A percentile compares a stretch with the other conserved stretches of the same genome.
These are phyloP conservation scores for Cyrtodaria siliqua DNA, from an alignment of 2,888 invertebrate species.

Conservation along the genomic window DNA sequence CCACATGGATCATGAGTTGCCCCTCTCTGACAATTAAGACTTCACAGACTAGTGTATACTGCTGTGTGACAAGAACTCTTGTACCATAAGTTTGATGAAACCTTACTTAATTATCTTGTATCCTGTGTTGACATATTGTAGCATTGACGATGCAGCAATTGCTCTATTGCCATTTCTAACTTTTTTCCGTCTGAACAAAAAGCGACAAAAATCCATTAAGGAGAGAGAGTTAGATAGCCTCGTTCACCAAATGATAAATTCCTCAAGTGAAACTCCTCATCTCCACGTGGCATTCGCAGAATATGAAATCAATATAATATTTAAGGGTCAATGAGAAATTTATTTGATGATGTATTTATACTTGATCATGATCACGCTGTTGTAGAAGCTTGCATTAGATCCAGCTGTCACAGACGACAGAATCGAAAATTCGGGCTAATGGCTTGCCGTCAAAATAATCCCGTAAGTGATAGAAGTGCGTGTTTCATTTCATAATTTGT, in stretches of 20 bases:
- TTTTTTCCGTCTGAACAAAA: too few relatives aligned
- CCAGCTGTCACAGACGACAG: constrained; percentile 43
- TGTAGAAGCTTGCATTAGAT: constrained; percentile 26
- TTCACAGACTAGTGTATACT: too few relatives aligned
- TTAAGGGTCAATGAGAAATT: constrained; percentile 27
- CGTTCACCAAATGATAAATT: constrained; percentile 6
- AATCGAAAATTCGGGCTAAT: constrained; percentile 54
- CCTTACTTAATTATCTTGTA: too few relatives aligned
- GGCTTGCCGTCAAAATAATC: constrained; percentile 59
- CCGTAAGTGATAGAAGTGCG: constrained; percentile 38
- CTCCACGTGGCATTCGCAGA: constrained; percentile 24
- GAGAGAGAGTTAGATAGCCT: too few relatives aligned
- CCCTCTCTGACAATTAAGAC: too few relatives aligned
- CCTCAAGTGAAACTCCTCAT: background rate
- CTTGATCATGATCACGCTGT: constrained; percentile 23
- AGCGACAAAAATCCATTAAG: too few relatives aligned
- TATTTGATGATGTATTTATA: constrained; percentile 60
- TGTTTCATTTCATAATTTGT: constrained; percentile 59
- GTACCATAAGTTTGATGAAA: too few relatives aligned
- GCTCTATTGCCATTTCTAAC: too few relatives aligned
- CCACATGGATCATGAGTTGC: too few relatives aligned
- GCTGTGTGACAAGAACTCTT: too few relatives aligned
- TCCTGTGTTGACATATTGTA: too few relatives aligned
- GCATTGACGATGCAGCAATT: too few relatives aligned
- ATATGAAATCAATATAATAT: constrained; percentile 63